Evolutionary conservation across 1,140 invertebrate genomes (phyloP), one percentile per base, ranked within the genome.

Genomic region (Zophobas atratus): DNA sequence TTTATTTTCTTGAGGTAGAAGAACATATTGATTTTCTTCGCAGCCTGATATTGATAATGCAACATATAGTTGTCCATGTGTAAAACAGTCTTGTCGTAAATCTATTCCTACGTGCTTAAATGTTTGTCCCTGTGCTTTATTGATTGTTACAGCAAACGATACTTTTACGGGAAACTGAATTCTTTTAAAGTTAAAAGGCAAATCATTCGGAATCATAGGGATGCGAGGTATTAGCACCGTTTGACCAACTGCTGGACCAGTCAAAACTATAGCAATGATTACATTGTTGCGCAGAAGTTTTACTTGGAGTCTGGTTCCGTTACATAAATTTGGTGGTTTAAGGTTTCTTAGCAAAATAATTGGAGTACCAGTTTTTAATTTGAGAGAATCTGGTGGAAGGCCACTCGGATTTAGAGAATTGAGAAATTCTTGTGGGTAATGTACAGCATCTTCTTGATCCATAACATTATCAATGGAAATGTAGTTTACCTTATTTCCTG

Each of bases 101-200:
- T 46, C 8, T 46, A 46, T 46, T 3, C 85, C 57, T 67, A 82
- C 77, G 79, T 60, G 51, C 76, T 32, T 80, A 81, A 74, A 20
- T 39, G 77, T 77, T 80, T 89, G 88, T 4, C 88, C 89, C 83
- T 90, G 89, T 2, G 86, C 79, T 89, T 89, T 4, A 89, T 88
- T 87, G 81, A 90, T 88, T 8, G 87, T 86, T 84, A 56, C 2
- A 90, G 20, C 20, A 20, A 20, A 20, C 20, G 20, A 20, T 20
- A 20, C 20, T 20, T 20, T 20, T 20, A 20, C 72, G 36, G 89
- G 87, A 84, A 90, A 89, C 77, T 90, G 89, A 1, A 85, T 20
- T 39, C 43, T 3, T 46, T 46, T 46, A 46, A 46, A 46, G 43
- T 46, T 46, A 8, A 46, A 46, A 4, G 43, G 83, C 74, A 82